phyloP scores from a whole-genome alignment of 2,888 invertebrate species.

The Chaitophorus viminalis region DNA sequence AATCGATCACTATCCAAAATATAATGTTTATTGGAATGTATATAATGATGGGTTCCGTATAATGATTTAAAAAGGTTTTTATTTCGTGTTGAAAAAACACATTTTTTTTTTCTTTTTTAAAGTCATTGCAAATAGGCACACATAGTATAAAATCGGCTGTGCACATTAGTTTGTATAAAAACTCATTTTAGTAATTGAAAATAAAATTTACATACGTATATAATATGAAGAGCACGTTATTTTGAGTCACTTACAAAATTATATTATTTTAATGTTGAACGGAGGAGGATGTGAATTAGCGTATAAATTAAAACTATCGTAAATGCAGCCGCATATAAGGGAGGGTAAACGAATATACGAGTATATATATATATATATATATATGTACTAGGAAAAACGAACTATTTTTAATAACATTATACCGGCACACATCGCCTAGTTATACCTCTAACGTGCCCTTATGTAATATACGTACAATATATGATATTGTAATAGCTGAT shows the following conservation, averaged over 20 bases:
- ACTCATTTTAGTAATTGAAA: not conserved
- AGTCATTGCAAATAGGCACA: too few relatives aligned
- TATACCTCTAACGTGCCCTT: not conserved
- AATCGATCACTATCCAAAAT: not conserved
- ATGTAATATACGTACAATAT: not conserved
- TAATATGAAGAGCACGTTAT: not conserved
- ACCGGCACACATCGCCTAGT: not conserved
- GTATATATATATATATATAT: too few relatives aligned
- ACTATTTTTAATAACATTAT: not conserved
- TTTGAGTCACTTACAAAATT: not conserved
- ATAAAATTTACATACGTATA: not conserved
- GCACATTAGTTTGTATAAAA: not conserved
- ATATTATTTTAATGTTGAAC: not conserved
- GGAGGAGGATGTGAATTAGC: not conserved
- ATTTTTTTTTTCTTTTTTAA: too few relatives aligned
- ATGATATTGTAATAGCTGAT: too few relatives aligned
- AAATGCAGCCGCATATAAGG: not conserved
- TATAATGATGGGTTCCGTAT: not conserved
- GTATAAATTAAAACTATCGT: not conserved
- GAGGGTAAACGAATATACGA: not conserved
- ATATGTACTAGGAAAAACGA: not conserved
- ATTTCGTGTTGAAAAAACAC: not conserved
- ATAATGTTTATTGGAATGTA: not conserved
- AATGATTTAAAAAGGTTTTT: not conserved
- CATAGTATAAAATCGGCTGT: too few relatives aligned